Base-by-base conservation (phyloP, 2,113 vertebrate genomes). In the Reinhardtius hippoglossoides region DNA sequence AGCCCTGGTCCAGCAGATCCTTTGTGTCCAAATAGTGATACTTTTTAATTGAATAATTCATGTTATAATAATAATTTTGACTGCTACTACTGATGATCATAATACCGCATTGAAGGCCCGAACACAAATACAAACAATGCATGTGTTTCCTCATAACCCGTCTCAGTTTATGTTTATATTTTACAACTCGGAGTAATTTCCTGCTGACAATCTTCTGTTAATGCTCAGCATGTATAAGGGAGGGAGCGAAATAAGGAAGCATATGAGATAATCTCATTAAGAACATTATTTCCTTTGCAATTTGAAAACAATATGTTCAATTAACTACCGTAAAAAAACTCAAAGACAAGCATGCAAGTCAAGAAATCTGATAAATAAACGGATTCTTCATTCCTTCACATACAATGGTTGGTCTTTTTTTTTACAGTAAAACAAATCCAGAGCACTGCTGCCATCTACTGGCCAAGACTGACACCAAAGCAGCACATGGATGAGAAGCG, bases 391-490 rank as follows among this genome's bases (percentile, higher is more conserved):
- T 81, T 83, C 82, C 72, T 67, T 62, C 52, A 68, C 71, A 67
- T 42, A n/a, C 46, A n/a, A 44, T 42, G 46, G 69, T 35, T 59
- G 35, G 9, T 46, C 20, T 18, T 3, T 64, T 56, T 8, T 55
- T 27, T 18, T 2, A 7, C 18, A 24, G 42, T 2, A 26, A 44
- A 71, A 21, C 48, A 83, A 60, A 85, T 4, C 78, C 74, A 81
- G 88, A 80, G 70, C 74, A 52, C 88, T 93, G 92, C 91, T 91
- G 87, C 92, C 92, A 91, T 91, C 92, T 93, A 75, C 88, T 91
- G 92, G 91, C 8, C 50, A 0, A 40, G 3, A 6, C 1, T 0
- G 44, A 57, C 56, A 61, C 44, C 66, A 76, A 48, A 56, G 7
- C 78, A 62, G 69, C 69, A 35, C 13, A 12, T 37, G 9, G 65